Evolutionary conservation across 1,140 invertebrate species (phyloP), one percentile per base, ranked within the genome.

Genomic region (Cydia fagiglandana): DNA sequence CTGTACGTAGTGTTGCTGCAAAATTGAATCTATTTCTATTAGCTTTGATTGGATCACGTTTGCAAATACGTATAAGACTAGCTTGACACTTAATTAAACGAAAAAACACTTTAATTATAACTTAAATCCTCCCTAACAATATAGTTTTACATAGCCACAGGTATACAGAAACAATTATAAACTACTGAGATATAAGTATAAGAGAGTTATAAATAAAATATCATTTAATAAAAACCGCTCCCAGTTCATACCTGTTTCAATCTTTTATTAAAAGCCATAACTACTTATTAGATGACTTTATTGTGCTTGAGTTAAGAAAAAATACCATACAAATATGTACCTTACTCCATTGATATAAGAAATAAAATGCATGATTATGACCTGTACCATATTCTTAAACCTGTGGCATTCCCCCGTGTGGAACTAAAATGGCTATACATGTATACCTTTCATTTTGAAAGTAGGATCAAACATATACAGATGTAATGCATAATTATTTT

Each of bases 1-100:
- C 24, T 24, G 24, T n/a, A n/a, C 30, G 9, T 41, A 50, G 15
- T 50, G 47, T n/a, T n/a, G 15, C 13, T 0, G 7, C 53, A 7
- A 7, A 56, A 6, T 7, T 50, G n/a, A 56, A 10, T 17, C 6
- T 61, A 24, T 24, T 61, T 10, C 9, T 3, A 61, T 61, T 24
- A 24, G 56, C 56, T 61, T 24, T 24, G 2, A 3, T 24, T 24
- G 56, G 20, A 61, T 24, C 56, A 10, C 2, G 10, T 61, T 38
- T 17, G 30, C 4, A 13, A 70, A 38, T 70, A 70, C 12, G 34
- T 38, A 9, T 70, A 70, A 70, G 66, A 70, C 66, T 70, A 70
- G 66, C n/a, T 41, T 70, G 30, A 70, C 66, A 70, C 30, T 38
- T 70, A 70, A 70, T 38, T 38, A 17, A 38, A 70, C 45, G 0